Evolutionary conservation across 2,888 invertebrate genomes (phyloP), one percentile per base, ranked within the genome.

Genomic region (Cistogaster globosa): DNA sequence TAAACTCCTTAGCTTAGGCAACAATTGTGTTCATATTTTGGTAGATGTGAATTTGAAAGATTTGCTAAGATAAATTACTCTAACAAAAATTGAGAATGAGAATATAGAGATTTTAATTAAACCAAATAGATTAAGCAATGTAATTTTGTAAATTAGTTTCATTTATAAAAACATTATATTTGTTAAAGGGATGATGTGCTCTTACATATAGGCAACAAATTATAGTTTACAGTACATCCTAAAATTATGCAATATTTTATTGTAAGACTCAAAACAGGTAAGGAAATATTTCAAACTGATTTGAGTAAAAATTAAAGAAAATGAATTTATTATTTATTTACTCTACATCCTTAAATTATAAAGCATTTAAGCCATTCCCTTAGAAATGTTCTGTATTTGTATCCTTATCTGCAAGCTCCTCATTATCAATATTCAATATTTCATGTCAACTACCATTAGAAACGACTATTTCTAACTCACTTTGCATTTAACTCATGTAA

Each of bases 351-450:
- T 32, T 32, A 8, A 32, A 32, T 32, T 14, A 14, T 0, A 11
- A 14, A 42, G 42, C 42, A 42, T 42, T 42, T 2, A 6, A 14
- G 4, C 16, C n/a, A 2, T 51, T 51, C 18, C 16, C 18, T 32
- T 8, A 6, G 6, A 32, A 51, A 55, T 42, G 0, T 42, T 69
- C 18, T 9, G 7, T n/a, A 32, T 57, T 42, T 16, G 2, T 12
- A 26, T 6, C 11, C 0, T 8, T 6, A 1, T 5, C 36, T 22
- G 7, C 36, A 14, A 14, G 11, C 18, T 32, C 45, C 38, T 45
- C 20, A 55, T 26, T 62, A 79, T 72, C 79, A 79, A 79, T 79
- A 79, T 36, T 48, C 48, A 65, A 51, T n/a, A 65, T 65, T 68
- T 79, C 26, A 51, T 58, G 58, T 57, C 71, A 79, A 71, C 78